Evolutionary conservation across 2,888 invertebrate genomes (phyloP), one percentile per base, ranked within the genome.

Genomic region (Bembecia ichneumoniformis): DNA sequence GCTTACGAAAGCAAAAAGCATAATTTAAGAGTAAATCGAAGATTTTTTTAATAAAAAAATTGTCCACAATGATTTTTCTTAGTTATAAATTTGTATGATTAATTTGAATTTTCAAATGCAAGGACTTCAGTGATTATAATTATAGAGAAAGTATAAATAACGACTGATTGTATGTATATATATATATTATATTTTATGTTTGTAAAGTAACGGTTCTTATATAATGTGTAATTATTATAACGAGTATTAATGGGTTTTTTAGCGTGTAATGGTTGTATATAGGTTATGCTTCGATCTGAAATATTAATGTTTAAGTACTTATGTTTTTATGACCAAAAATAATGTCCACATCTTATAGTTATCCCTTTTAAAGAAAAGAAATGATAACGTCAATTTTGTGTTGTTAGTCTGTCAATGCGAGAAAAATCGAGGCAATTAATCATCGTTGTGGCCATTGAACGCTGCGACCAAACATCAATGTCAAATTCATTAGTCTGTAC

Each of bases 101-200:
- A 28, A 28, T 28, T 28, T 28, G 9, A 28, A 28, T 9, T 28
- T 28, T 28, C 2, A 28, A 28, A 28, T 28, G 28, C 28, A 28
- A 28, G 28, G 28, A 28, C 28, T 28, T 28, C n/a, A 28, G 28
- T 28, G 28, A 28, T 28, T 28, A 28, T 28, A 28, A 28, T 48
- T 58, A 59, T 40, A n/a, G 13, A 51, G 50, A 57, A 20, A 59
- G 64, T 64, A 56, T 64, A 67, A 34, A 57, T 64, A 68, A 64
- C 63, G 76, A 74, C 76, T 79, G 76, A 76, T 60, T 78, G 76
- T 79, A 62, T 77, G 75, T 80, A 79, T 68, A 71, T 75, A 77
- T 62, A 66, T 64, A 28, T 43, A 28, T 28, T 9, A 9, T 28
- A 9, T 28, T 7, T 28, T 28, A 28, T 28, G 48, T 48, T 35